Conservation (phyloP, 2,888 invertebrate genomes). For the Rhopalosiphum nymphaeae region DNA sequence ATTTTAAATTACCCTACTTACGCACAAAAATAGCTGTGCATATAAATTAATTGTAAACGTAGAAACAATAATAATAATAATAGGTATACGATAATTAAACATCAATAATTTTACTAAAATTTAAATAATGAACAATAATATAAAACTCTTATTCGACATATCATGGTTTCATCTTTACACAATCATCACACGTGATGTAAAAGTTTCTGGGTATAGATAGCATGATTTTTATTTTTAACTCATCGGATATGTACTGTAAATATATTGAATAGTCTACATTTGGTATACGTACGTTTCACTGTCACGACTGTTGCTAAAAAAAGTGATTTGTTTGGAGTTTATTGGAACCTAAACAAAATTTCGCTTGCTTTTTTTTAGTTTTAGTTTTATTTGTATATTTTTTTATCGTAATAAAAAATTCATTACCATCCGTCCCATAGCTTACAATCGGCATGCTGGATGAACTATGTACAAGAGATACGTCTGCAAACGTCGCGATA, state of each 20-base stretch:
- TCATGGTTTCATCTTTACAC: neutral
- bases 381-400: neutral
- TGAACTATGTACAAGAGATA: neutral
- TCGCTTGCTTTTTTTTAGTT: neutral
- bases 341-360: slow-evolving; percentile 16
- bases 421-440: neutral
- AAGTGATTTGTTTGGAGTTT: slow-evolving; percentile 46
- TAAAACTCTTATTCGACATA: neutral
- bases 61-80: neutral
- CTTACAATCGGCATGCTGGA: neutral
- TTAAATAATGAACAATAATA: neutral
- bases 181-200: neutral
- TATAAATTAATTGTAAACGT: neutral
- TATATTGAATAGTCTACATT: neutral
- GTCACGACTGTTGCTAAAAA: neutral
- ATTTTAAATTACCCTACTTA: neutral
- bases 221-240: slow-evolving; percentile 6
- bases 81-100: neutral
- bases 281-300: neutral
- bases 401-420: neutral
- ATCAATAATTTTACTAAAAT: neutral
- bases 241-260: neutral
- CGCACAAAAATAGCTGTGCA: neutral
- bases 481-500: neutral
- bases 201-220: neutral